Conservation (phyloP, 2,888 invertebrate species). For the Sminthurides aquaticus region DNA sequence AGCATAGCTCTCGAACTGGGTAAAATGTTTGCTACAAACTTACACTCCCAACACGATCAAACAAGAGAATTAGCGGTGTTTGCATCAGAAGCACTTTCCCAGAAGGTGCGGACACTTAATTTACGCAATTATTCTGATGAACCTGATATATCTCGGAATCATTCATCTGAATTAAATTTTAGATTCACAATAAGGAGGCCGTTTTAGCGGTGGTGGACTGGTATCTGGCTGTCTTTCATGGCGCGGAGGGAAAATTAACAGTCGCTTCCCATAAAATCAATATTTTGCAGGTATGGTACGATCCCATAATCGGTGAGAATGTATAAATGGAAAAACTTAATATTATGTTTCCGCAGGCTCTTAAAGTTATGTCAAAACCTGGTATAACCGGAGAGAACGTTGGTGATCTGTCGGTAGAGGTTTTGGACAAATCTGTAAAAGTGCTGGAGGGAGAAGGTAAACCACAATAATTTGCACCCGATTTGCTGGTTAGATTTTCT, state of each 20-base stretch:
- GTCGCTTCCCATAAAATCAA: slow-evolving; percentile 81
- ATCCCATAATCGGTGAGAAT: too few species aligned
- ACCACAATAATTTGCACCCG: slow-evolving; percentile 18
- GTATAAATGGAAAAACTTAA: neutral
- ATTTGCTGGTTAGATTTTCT: too few species aligned
- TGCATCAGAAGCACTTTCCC: slow-evolving; percentile 63
- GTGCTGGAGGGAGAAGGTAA: slow-evolving; percentile 69
- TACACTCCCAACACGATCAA: slow-evolving; percentile 75
- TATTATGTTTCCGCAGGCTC: slow-evolving; percentile 50
- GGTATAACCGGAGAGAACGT: slow-evolving; percentile 56
- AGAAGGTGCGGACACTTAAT: slow-evolving; percentile 23
- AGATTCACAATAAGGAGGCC: slow-evolving; percentile 3
- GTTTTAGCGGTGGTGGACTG: slow-evolving; percentile 19
- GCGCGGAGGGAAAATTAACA: slow-evolving; percentile 82
- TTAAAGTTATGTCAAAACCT: slow-evolving; percentile 66
- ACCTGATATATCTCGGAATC: neutral
- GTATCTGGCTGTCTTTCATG: slow-evolving; percentile 71
- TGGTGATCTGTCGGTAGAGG: slow-evolving; percentile 56
- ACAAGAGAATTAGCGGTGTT: slow-evolving; percentile 66
- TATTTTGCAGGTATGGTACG: slow-evolving; percentile 69
- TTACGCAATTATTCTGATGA: neutral
- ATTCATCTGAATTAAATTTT: slow-evolving; percentile 6
- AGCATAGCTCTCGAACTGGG: slow-evolving; percentile 69
- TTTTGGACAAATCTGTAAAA: slow-evolving; percentile 62
- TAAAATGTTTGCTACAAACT: slow-evolving; percentile 64